phyloP scores from a whole-genome alignment of 2,888 invertebrate species.

The Ichneumon xanthorius region DNA sequence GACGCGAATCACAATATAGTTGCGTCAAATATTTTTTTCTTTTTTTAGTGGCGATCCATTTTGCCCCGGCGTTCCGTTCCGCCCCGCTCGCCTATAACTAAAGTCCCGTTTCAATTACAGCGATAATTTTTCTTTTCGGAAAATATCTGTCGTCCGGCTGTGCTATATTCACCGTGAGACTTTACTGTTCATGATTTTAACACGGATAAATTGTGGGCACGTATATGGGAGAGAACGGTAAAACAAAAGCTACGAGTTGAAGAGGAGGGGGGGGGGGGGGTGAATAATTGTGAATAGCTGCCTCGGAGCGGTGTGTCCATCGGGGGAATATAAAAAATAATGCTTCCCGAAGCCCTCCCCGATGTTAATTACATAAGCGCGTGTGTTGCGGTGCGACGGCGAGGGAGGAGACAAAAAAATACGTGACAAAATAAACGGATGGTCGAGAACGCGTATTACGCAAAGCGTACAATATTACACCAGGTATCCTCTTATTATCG shows the following conservation, averaged over 20 bases:
- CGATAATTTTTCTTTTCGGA: conserved; percentile 63
- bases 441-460: conserved; percentile 33
- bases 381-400: conserved; percentile 29
- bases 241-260: conserved; percentile 30
- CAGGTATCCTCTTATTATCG: conserved; percentile 50
- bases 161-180: conserved; percentile 32
- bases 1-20: no score
- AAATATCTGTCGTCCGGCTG: conserved; percentile 38
- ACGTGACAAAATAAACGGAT: neutral
- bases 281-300: conserved; percentile 58
- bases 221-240: conserved; percentile 26
- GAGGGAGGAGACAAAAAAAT: neutral
- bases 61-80: neutral
- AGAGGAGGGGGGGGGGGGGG: neutral
- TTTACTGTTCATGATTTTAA: conserved; percentile 41
- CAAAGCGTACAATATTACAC: conserved; percentile 30
- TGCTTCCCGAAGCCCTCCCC: neutral
- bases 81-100: conserved; percentile 23
- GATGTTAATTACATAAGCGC: conserved; percentile 59
- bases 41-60: neutral
- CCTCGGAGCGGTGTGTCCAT: conserved; percentile 18
- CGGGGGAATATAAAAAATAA: conserved; percentile 45
- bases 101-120: conserved; percentile 62
- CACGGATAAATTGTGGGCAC: conserved; percentile 56
- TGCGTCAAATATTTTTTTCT: no score